These are phyloP conservation scores for Garra rufa DNA, from an alignment of 2,113 vertebrate species.

Conservation along the genomic window DNA sequence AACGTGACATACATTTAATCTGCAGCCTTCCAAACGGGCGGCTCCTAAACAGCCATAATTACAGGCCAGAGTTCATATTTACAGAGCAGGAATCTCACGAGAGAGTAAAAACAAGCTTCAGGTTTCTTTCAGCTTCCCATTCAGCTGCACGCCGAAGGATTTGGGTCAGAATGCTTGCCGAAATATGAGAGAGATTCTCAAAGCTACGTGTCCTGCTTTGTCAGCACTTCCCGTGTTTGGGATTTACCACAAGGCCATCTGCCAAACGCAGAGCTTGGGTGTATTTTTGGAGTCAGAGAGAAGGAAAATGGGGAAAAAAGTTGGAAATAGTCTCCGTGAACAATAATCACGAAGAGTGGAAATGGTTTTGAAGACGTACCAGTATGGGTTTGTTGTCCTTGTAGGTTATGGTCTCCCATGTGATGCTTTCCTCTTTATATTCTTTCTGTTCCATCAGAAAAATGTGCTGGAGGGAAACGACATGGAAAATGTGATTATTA, in stretches of 20 bases:
- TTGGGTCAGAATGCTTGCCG: background rate
- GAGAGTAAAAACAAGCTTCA: background rate
- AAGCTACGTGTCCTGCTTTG: background rate
- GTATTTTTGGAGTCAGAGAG: conserved; percentile 11
- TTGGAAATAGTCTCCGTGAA: background rate
- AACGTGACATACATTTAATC: background rate
- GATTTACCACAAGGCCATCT: conserved; percentile 40
- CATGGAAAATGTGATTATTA: background rate
- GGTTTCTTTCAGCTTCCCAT: background rate
- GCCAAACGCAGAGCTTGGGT: conserved; percentile 24
- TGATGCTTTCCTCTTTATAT: conserved; percentile 75
- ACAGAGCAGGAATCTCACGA: background rate
- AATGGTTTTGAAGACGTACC: conserved; percentile 62
- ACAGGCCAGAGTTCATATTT: conserved; percentile 39
- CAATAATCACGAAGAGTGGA: background rate
- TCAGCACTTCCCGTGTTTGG: conserved; percentile 49
- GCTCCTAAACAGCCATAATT: conserved; percentile 29
- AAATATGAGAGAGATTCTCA: conserved; percentile 7
- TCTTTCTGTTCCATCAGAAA: conserved; percentile 79
- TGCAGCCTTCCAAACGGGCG: background rate
- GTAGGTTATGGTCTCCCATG: conserved; percentile 74
- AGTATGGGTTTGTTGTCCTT: conserved; percentile 78
- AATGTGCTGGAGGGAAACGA: conserved; percentile 72
- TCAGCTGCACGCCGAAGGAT: background rate
- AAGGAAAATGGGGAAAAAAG: background rate